Evolutionary conservation across 2,113 vertebrate genomes (phyloP), one percentile per base, ranked within the genome.

Genomic region (Syrmaticus mikado): DNA sequence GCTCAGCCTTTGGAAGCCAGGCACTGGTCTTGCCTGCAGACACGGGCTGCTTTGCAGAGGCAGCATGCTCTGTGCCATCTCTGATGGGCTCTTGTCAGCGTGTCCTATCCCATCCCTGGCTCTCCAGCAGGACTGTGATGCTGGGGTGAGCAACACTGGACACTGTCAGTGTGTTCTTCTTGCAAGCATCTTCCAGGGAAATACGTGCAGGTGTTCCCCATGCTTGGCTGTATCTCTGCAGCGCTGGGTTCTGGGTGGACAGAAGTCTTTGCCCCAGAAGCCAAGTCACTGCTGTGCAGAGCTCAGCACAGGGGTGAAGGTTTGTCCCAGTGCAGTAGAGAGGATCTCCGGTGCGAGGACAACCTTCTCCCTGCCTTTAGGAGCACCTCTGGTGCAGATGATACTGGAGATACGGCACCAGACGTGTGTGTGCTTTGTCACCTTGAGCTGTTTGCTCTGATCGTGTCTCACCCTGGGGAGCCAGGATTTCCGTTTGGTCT

Each of bases 11-110:
- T 70, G 89, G 62, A 14, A 78, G 2, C 3, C 0, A 13, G 21
- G 38, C 8, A 2, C 74, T 50, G 85, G 55, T 48, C 58, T 90
- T 34, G 40, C 21, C 19, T 5, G 2, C 0, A 45, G 82, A 24
- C 73, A 24, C 41, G 70, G 89, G 24, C 82, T 74, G 71, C 0
- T 65, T 75, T 62, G 82, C 52, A 48, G 75, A 82, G 70, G 82
- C 73, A 91, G 82, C 91, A 94, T 86, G 89, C 77, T 90, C 82
- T 75, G 21, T 78, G 66, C 77, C 48, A 20, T 24, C 72, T 71
- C 75, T 50, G 72, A 52, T 50, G 84, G 82, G 62, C 40, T 92
- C 62, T 58, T 0, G 0, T 55, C 76, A 81, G 89, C 65, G 64
- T 2, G 28, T 81, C 65, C 82, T 25, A 10, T 13, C 72, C 71